A percentile compares a stretch with the other conserved stretches of the same genome.
Conservation (phyloP, 2,113 vertebrate genomes). For the Sander lucioperca region DNA sequence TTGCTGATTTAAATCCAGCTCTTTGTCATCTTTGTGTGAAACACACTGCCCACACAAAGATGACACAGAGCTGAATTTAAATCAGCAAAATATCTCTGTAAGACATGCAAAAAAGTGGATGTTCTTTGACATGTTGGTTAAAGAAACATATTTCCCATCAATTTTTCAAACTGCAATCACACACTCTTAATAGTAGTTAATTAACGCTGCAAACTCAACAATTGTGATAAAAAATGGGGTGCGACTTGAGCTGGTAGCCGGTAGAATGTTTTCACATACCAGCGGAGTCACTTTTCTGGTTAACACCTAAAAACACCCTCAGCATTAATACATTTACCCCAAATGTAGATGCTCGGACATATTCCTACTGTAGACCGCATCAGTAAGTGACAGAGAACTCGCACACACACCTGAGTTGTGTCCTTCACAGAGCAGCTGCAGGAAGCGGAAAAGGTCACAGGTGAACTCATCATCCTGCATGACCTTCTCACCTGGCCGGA, state of each 20-base stretch:
- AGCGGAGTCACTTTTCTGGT: not conserved
- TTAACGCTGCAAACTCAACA: not conserved
- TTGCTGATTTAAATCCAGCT: too few relatives aligned
- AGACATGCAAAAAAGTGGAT: not conserved
- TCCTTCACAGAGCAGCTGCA: slow-evolving; percentile 96
- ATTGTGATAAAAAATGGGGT: not conserved
- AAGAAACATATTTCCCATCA: not conserved
- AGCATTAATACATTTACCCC: not conserved
- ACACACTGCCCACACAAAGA: too few relatives aligned
- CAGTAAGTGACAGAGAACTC: not conserved
- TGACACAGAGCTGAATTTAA: too few relatives aligned
- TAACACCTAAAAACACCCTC: not conserved
- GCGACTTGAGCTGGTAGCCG: not conserved
- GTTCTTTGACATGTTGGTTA: not conserved
- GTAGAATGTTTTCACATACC: not conserved
- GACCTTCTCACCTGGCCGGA: slow-evolving; percentile 93
- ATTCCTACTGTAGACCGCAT: not conserved
- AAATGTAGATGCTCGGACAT: not conserved
- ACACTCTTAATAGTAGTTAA: not conserved
- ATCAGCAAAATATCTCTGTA: too few relatives aligned
- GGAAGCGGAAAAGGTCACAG: slow-evolving; percentile 97
- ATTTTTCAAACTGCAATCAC: not conserved
- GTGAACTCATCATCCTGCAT: slow-evolving; percentile 97
- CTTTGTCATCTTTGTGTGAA: too few relatives aligned
- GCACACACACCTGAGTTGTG: slow-evolving; percentile 93